These are phyloP conservation scores for Sphaerodactylus townsendi DNA, from an alignment of 2,113 vertebrate genomes.

Conservation along the genomic window DNA sequence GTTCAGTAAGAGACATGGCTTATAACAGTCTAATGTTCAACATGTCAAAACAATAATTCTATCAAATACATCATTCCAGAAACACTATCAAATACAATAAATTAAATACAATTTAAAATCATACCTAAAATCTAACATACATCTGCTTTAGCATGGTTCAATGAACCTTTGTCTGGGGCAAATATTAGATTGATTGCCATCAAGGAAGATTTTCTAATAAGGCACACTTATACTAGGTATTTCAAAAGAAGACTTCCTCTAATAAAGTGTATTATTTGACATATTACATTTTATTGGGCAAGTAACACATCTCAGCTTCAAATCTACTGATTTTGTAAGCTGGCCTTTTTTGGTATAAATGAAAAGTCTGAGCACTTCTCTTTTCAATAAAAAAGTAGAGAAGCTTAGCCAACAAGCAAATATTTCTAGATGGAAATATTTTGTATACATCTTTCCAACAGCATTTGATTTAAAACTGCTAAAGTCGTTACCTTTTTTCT, in stretches of 20 bases:
- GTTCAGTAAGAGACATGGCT: too few species aligned
- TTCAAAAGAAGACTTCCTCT: background rate
- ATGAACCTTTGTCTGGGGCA: background rate
- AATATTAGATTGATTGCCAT: background rate
- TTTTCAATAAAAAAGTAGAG: conserved; percentile 71
- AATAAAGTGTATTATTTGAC: conserved; percentile 12
- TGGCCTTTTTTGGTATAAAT: conserved; percentile 70
- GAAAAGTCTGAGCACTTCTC: conserved; percentile 61
- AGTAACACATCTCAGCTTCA: conserved; percentile 40
- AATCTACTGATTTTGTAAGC: conserved; percentile 46
- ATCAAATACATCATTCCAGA: too few species aligned
- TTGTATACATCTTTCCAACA: conserved; percentile 70
- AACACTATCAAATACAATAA: too few species aligned
- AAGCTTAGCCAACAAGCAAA: conserved; percentile 72
- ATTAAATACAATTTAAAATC: too few species aligned
- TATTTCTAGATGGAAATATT: conserved; percentile 74
- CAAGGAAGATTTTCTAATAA: background rate
- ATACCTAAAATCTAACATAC: too few species aligned
- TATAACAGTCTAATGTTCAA: too few species aligned
- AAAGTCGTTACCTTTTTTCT: conserved; percentile 72
- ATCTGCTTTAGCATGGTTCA: background rate
- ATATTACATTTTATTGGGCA: conserved; percentile 35
- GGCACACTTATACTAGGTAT: conserved; percentile 1
- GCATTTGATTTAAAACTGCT: conserved; percentile 71
- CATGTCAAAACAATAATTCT: too few species aligned